phyloP scores from a whole-genome alignment of 2,113 vertebrate species.

The Noctilio leporinus region DNA sequence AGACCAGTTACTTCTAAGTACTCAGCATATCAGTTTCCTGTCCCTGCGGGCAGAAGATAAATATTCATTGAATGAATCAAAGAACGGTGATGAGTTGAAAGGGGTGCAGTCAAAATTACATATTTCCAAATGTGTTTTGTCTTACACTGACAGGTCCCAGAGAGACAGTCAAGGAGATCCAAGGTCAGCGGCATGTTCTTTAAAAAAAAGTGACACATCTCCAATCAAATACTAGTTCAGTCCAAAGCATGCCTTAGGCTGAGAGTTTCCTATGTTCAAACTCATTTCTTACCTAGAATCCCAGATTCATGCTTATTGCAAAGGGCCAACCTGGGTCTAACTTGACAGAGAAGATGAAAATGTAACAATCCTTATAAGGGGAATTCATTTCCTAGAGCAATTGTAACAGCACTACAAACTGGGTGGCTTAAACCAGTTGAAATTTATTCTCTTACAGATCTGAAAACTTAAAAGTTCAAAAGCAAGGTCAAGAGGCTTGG shows the following conservation, averaged over 20 bases:
- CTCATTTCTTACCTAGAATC: neutral
- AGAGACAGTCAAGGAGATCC: slow-evolving; percentile 28
- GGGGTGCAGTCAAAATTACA: slow-evolving; percentile 31
- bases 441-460: neutral
- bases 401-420: neutral
- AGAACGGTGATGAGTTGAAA: slow-evolving; percentile 40
- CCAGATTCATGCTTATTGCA: neutral
- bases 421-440: neutral
- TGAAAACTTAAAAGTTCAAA: neutral
- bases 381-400: neutral
- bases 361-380: neutral
- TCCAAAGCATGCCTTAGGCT: neutral
- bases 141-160: slow-evolving; percentile 20
- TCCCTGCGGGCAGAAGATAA: slow-evolving; percentile 59
- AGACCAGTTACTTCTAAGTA: slow-evolving; percentile 46
- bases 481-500: neutral
- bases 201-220: neutral
- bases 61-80: slow-evolving; percentile 64
- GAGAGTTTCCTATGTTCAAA: neutral
- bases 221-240: neutral
- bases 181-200: slow-evolving; percentile 17
- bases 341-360: neutral
- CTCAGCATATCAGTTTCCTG: neutral
- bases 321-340: neutral
- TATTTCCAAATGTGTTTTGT: slow-evolving; percentile 36